phyloP scores from a whole-genome alignment of 2,113 vertebrate genomes.

The Solea senegalensis region DNA sequence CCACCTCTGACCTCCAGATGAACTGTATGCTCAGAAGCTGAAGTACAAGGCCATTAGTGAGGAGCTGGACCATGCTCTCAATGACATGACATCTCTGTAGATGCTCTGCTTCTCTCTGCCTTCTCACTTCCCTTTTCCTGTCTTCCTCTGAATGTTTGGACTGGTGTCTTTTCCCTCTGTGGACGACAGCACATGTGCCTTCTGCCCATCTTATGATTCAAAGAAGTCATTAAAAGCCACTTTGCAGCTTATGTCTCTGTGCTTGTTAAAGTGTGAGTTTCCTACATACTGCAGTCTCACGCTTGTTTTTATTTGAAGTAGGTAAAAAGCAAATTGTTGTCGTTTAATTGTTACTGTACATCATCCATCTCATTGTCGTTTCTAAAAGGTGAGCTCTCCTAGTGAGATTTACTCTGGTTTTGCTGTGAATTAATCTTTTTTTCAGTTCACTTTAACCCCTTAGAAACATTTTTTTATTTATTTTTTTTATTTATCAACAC shows the following conservation, averaged over 20 bases:
- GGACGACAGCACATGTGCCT: slow-evolving; percentile 51
- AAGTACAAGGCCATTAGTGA: slow-evolving; percentile 95
- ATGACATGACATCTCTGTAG: slow-evolving; percentile 92
- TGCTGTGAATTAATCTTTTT: slow-evolving; percentile 43
- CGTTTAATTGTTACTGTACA: slow-evolving; percentile 4
- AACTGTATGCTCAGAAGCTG: slow-evolving; percentile 93
- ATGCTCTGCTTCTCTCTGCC: slow-evolving; percentile 15
- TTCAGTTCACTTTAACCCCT: slow-evolving; percentile 11
- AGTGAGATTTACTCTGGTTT: slow-evolving; percentile 30
- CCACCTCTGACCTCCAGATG: slow-evolving; percentile 80
- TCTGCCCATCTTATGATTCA: slow-evolving; percentile 36
- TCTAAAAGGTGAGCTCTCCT: slow-evolving; percentile 65
- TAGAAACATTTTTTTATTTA: not conserved
- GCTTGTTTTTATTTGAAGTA: not conserved
- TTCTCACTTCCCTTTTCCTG: slow-evolving; percentile 15
- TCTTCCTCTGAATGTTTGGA: slow-evolving; percentile 14
- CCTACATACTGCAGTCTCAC: not conserved
- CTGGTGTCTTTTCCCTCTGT: slow-evolving; percentile 28
- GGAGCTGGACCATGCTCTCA: slow-evolving; percentile 93
- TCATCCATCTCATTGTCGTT: slow-evolving; percentile 19
- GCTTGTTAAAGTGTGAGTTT: not conserved
- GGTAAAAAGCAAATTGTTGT: not conserved
- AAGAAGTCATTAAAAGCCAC: slow-evolving; percentile 60
- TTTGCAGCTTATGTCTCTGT: slow-evolving; percentile 40
- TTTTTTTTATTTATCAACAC: not conserved